Base-by-base conservation (phyloP, 2,113 vertebrate species). In the Hippocampus abdominalis region DNA sequence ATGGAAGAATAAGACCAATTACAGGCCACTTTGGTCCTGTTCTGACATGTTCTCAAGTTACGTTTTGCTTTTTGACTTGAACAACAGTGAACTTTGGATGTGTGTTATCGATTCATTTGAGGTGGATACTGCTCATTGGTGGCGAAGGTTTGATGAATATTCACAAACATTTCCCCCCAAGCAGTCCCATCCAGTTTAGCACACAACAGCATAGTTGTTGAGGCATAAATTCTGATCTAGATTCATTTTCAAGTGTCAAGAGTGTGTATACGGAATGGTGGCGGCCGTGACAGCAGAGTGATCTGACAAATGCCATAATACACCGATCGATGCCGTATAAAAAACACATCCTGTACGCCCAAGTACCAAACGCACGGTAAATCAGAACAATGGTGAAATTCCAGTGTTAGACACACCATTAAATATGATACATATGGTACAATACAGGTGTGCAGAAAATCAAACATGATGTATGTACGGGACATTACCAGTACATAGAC, bases 1-100 rank as follows among this genome's bases (percentile, higher is more conserved):
- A 10, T 69, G 25, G 48, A 74, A 21, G 59, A 72, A 64, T 25
- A 60, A 69, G 57, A 27, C 20, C 0, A 57, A 27, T n/a, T 0
- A 57, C 40, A 53, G 60, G 29, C 48, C 3, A 36, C 18, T 66
- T 68, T 66, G 8, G 21, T 59, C 73, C 59, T 49, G 15, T 65
- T 13, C 27, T 21, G 20, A 16, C 4, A 25, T 18, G 64, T 65
- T 63, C 27, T 15, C 36, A 49, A 36, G 32, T 4, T 6, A 25
- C n/a, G 3, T 56, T 56, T 56, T 56, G 9, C 11, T 12, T 25
- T n/a, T 13, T 23, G n/a, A 25, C 10, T 25, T 56, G 53, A 56
- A 56, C 7, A 25, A 25, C 23, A 25, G 8, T 3, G 23, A 10
- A 20, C 6, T 54, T 18, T 54, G 49, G 1, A 53, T n/a, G 51